These are phyloP conservation scores for Gorsachius magnificus DNA, from an alignment of 2,797 vertebrate genomes.

Conservation along the genomic window DNA sequence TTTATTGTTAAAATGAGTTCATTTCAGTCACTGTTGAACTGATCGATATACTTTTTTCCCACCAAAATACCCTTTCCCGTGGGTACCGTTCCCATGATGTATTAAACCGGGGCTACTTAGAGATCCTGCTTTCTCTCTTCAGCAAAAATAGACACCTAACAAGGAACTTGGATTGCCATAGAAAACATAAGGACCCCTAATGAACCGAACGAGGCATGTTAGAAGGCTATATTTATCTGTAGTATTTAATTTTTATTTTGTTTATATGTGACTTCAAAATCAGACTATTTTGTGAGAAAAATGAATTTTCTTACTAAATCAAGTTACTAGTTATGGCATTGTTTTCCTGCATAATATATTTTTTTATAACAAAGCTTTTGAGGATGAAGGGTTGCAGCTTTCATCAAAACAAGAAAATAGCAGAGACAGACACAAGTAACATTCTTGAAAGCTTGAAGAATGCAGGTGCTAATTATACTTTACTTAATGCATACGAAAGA, in stretches of 20 bases:
- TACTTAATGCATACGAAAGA: conserved; percentile 30
- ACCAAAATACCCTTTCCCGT: not conserved
- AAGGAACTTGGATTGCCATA: not conserved
- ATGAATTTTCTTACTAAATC: not conserved
- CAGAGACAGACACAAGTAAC: conserved; percentile 27
- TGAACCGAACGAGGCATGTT: not conserved
- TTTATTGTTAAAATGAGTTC: not conserved
- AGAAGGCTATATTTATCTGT: not conserved
- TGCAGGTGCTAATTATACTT: conserved; percentile 52
- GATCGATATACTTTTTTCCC: not conserved
- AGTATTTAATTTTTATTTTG: not conserved
- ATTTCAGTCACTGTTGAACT: not conserved
- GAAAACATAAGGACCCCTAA: not conserved
- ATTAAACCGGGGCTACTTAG: not conserved
- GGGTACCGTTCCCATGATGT: not conserved
- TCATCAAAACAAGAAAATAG: conserved; percentile 50
- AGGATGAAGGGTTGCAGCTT: not conserved
- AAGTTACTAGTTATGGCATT: not conserved
- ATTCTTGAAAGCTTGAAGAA: conserved; percentile 49
- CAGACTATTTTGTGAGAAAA: not conserved
- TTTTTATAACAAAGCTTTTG: not conserved
- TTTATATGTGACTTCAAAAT: not conserved
- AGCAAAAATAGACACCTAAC: not conserved
- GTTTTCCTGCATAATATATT: not conserved
- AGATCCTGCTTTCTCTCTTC: not conserved